Evolutionary conservation across 2,888 invertebrate species (phyloP).

Genomic region (Drosophila recens): DNA sequence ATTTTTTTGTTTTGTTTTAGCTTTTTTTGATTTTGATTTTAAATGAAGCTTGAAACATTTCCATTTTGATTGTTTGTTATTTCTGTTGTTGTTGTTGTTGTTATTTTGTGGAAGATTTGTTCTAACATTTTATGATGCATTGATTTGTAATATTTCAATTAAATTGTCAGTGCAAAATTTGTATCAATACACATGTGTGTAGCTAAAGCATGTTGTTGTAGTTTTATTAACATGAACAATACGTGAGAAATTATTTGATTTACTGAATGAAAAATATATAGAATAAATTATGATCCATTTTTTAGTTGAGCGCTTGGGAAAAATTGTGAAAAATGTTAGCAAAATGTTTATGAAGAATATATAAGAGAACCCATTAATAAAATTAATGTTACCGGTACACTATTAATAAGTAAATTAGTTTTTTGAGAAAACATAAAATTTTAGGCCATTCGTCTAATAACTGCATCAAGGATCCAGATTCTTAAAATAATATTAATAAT

Average conservation of each 20-base stretch:
- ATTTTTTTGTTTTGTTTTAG: not conserved
- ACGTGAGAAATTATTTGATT: slow-evolving; percentile 40
- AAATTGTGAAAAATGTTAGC: not conserved
- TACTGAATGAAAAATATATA: slow-evolving; percentile 11
- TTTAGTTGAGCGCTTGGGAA: not conserved
- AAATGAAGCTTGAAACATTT: slow-evolving; percentile 78
- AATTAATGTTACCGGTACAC: too few species aligned
- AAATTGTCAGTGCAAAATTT: slow-evolving; percentile 72
- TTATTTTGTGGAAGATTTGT: slow-evolving; percentile 68
- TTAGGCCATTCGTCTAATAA: too few species aligned
- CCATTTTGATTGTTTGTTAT: slow-evolving; percentile 53
- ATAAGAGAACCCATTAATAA: too few species aligned
- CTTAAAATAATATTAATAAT: too few species aligned
- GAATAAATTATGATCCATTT: slow-evolving; percentile 12
- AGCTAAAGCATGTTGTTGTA: not conserved
- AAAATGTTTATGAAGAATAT: not conserved
- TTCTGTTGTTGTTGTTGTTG: slow-evolving; percentile 39
- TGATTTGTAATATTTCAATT: slow-evolving; percentile 77
- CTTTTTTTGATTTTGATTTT: slow-evolving; percentile 41
- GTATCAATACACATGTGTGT: slow-evolving; percentile 27
- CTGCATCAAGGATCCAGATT: too few species aligned
- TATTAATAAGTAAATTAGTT: too few species aligned
- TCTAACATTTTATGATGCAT: slow-evolving; percentile 79
- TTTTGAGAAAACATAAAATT: too few species aligned
- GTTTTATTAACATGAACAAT: slow-evolving; percentile 51